Conservation (phyloP, 1,140 invertebrate species). For the Diorhabda sublineata region DNA sequence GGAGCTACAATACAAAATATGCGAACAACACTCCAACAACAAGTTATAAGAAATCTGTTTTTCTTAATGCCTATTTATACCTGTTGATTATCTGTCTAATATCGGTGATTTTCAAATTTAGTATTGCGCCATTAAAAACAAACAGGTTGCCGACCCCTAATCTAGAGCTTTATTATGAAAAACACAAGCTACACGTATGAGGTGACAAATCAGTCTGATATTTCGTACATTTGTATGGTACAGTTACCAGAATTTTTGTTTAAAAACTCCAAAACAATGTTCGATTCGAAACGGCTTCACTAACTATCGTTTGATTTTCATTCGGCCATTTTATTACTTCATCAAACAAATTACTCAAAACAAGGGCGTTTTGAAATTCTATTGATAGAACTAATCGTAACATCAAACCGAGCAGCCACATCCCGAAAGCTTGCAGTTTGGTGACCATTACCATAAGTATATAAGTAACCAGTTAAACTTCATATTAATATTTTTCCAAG, state of each 20-base stretch:
- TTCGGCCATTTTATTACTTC: neutral
- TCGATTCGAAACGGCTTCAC: conserved; percentile 27
- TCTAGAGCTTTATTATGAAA: too few relatives aligned
- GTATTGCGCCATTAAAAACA: too few relatives aligned
- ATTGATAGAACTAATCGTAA: conserved; percentile 1
- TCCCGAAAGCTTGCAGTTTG: neutral
- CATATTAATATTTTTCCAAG: too few relatives aligned
- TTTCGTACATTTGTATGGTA: conserved; percentile 9
- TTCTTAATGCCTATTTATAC: too few relatives aligned
- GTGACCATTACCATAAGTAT: conserved; percentile 8
- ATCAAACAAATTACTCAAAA: neutral
- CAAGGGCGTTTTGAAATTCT: neutral
- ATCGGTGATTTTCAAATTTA: too few relatives aligned
- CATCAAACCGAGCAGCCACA: conserved; percentile 5
- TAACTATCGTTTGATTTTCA: conserved; percentile 9
- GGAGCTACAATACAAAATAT: too few relatives aligned
- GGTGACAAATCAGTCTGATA: too few relatives aligned
- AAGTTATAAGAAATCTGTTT: too few relatives aligned
- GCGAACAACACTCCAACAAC: too few relatives aligned
- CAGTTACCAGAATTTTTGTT: conserved; percentile 30
- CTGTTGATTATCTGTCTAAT: too few relatives aligned
- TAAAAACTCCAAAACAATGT: conserved; percentile 30
- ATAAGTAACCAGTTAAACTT: neutral
- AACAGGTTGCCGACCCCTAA: too few relatives aligned
- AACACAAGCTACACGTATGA: too few relatives aligned